Evolutionary conservation across 2,888 invertebrate genomes (phyloP).

Genomic region (Calameuta idolon): DNA sequence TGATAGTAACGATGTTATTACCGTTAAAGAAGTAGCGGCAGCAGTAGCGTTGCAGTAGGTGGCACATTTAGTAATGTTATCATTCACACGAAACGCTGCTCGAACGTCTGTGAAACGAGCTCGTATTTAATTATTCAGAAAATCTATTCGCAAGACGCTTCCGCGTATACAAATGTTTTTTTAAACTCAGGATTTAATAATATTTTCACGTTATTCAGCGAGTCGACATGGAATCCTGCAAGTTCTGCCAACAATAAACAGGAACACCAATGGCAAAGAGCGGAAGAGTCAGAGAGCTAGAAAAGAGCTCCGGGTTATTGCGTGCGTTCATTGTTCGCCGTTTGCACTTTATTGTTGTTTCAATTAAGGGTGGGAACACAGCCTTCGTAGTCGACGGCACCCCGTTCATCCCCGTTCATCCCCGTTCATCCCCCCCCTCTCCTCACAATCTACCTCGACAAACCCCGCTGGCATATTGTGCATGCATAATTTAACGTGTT

Average conservation of each 20-base stretch:
- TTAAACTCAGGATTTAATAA: slow-evolving; percentile 32
- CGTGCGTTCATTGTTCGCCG: slow-evolving; percentile 46
- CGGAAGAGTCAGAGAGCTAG: slow-evolving; percentile 6
- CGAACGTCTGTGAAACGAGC: too few relatives aligned
- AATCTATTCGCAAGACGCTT: too few relatives aligned
- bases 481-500: slow-evolving; percentile 65
- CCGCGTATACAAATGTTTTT: slow-evolving; percentile 5
- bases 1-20: too few relatives aligned
- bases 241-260: slow-evolving; percentile 2
- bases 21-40: too few relatives aligned
- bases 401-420: slow-evolving; percentile 19
- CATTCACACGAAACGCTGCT: too few relatives aligned
- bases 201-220: slow-evolving; percentile 26
- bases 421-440: background rate
- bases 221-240: background rate
- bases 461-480: slow-evolving; percentile 58
- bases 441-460: background rate
- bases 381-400: slow-evolving; percentile 28
- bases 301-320: slow-evolving; percentile 44
- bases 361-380: slow-evolving; percentile 48
- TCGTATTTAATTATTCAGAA: too few relatives aligned
- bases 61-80: too few relatives aligned
- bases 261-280: background rate
- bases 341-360: slow-evolving; percentile 58
- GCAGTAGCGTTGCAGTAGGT: too few relatives aligned